Base-by-base conservation (phyloP, 1,140 invertebrate genomes). In the Bombus consobrinus region DNA sequence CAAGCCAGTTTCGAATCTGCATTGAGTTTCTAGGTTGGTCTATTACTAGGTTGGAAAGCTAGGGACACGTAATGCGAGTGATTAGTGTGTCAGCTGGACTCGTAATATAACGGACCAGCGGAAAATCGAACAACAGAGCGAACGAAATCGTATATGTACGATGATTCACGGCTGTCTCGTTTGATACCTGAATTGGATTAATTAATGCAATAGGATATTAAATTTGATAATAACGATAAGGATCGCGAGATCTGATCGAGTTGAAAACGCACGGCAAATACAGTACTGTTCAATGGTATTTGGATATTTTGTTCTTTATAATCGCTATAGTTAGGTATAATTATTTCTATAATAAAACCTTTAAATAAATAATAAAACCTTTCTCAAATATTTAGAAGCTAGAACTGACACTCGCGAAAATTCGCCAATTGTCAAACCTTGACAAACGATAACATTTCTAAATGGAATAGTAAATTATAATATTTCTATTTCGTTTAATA, bases 1-100 rank as follows among this genome's bases (percentile, higher is more conserved):
- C 53, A 10, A 41, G 66, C 59, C 66, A n/a, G 74, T 72, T 64
- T 73, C 34, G n/a, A 72, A 77, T 86, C 78, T 77, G 41, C 64
- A 86, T 86, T 28, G 8, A 41, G 32, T 76, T 83, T 83, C 66
- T 76, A 64, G 66, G 80, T 77, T 85, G 71, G 43, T 77, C 64
- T 86, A 66, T 83, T 83, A 64, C 53, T 41, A 83, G 81, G 28
- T 69, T 73, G 71, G 37, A 41, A 39, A 57, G 43, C 76, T 34
- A 28, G 53, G 32, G 37, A 62, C 83, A 62, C 76, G 83, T 85
- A 59, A 84, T 28, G 81, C 73, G 39, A 10, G 53, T 10, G 75
- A 79, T 79, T 62, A 71, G 53, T n/a, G 81, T 76, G 76, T 47
- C 69, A 43, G 57, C 78, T 81, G 83, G 76, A 77, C 66, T 69